A percentile compares a stretch with the other conserved stretches of the same genome.
Evolutionary conservation across 1,140 invertebrate genomes (phyloP).

Genomic region (Neomicropteryx cornuta): DNA sequence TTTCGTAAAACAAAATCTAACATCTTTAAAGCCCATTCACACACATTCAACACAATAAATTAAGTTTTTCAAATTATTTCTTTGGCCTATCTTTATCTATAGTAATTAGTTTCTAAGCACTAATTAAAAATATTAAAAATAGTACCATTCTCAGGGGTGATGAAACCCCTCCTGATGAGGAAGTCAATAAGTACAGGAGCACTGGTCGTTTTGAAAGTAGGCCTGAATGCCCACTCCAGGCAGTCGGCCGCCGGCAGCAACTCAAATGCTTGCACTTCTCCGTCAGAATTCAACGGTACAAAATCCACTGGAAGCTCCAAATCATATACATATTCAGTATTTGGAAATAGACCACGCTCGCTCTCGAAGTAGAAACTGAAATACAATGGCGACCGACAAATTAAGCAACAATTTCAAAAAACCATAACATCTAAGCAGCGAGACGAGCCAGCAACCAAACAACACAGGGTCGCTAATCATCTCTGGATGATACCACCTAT

Average conservation of each 20-base stretch:
- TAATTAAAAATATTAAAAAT: too few species aligned
- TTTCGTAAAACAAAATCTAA: too few species aligned
- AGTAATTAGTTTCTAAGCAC: too few species aligned
- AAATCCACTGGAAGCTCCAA: slow-evolving; percentile 84
- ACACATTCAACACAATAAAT: too few species aligned
- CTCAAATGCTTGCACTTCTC: slow-evolving; percentile 86
- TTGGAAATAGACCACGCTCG: slow-evolving; percentile 83
- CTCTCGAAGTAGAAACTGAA: slow-evolving; percentile 83
- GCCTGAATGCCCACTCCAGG: slow-evolving; percentile 64
- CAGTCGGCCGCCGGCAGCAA: slow-evolving; percentile 69
- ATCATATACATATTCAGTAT: slow-evolving; percentile 93
- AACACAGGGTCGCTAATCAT: too few species aligned
- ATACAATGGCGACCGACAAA: slow-evolving; percentile 14
- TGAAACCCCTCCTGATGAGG: slow-evolving; percentile 78
- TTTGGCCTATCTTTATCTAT: too few species aligned
- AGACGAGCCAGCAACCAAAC: too few species aligned
- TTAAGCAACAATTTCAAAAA: background rate
- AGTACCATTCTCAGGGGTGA: slow-evolving; percentile 84
- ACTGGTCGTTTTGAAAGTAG: slow-evolving; percentile 87
- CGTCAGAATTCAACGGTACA: slow-evolving; percentile 79
- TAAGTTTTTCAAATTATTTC: too few species aligned
- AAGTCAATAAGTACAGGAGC: slow-evolving; percentile 85
- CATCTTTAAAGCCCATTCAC: too few species aligned
- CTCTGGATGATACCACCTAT: too few species aligned
- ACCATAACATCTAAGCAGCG: too few species aligned